Conservation (phyloP, 2,888 invertebrate genomes). For the Halictus quadricinctus region DNA sequence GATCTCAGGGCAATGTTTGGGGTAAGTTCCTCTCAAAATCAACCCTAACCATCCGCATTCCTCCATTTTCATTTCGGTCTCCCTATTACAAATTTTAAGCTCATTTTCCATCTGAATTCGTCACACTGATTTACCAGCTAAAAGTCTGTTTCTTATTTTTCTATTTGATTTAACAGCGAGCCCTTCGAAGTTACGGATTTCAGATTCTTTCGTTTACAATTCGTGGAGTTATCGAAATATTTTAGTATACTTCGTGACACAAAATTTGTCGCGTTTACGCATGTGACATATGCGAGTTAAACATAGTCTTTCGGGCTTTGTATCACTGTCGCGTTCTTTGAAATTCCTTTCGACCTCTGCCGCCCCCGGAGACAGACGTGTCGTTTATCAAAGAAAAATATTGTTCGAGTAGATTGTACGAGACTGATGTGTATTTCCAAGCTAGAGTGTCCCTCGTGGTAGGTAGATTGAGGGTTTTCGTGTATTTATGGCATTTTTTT, state of each 20-base stretch:
- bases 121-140: no score
- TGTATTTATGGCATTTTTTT: background rate
- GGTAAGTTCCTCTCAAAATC: conserved; percentile 86
- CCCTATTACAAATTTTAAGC: no score
- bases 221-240: no score
- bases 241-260: no score
- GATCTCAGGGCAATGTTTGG: conserved; percentile 99
- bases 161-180: no score
- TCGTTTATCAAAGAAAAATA: background rate
- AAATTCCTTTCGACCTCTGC: background rate
- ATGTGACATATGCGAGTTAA: no score
- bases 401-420: background rate
- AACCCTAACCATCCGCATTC: background rate
- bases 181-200: no score
- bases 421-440: background rate
- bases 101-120: no score
- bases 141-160: no score
- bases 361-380: background rate
- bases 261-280: no score
- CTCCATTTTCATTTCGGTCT: background rate
- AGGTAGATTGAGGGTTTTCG: background rate
- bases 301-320: background rate
- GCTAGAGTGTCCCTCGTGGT: background rate
- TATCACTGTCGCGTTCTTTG: background rate
- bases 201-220: no score